A percentile compares a stretch with the other conserved stretches of the same genome.
Evolutionary conservation across 2,888 invertebrate species (phyloP).

Genomic region (Scotopteryx bipunctaria): DNA sequence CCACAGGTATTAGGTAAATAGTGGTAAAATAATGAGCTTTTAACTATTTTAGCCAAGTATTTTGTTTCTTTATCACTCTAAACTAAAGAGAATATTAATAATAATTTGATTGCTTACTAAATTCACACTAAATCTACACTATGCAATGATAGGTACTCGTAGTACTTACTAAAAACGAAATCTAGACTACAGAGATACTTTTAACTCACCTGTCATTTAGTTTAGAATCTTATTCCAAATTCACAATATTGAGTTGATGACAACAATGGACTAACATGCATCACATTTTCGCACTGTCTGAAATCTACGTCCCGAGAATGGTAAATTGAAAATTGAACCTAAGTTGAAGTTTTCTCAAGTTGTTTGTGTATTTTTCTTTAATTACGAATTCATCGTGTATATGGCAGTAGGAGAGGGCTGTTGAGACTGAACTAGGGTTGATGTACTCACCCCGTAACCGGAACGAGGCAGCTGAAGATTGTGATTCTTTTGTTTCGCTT

Average conservation of each 20-base stretch:
- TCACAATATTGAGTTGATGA: conserved; percentile 12
- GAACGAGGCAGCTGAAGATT: conserved; percentile 23
- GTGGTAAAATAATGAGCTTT: too few relatives aligned
- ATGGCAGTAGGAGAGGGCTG: conserved; percentile 17
- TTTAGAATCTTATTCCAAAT: conserved; percentile 15
- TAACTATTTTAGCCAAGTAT: too few relatives aligned
- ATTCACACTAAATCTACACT: too few relatives aligned
- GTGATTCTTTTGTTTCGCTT: conserved; percentile 29
- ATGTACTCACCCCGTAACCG: conserved; percentile 23
- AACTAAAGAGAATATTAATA: too few relatives aligned
- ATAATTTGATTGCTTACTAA: too few relatives aligned
- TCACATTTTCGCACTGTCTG: conserved; percentile 15
- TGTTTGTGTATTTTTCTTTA: conserved; percentile 28
- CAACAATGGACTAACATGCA: conserved; percentile 8
- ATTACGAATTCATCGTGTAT: conserved; percentile 27
- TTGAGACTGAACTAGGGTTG: conserved; percentile 31
- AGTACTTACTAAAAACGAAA: too few relatives aligned
- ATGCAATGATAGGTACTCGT: too few relatives aligned
- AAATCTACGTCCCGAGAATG: conserved; percentile 4
- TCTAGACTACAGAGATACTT: too few relatives aligned
- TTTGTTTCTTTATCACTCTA: too few relatives aligned
- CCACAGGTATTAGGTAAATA: too few relatives aligned
- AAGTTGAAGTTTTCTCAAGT: conserved; percentile 8
- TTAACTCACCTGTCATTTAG: conserved; percentile 27
- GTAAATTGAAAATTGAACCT: conserved; percentile 1